Evolutionary conservation across 2,888 invertebrate genomes (phyloP), one percentile per base, ranked within the genome.

Genomic region (Chromoteleia sp.): DNA sequence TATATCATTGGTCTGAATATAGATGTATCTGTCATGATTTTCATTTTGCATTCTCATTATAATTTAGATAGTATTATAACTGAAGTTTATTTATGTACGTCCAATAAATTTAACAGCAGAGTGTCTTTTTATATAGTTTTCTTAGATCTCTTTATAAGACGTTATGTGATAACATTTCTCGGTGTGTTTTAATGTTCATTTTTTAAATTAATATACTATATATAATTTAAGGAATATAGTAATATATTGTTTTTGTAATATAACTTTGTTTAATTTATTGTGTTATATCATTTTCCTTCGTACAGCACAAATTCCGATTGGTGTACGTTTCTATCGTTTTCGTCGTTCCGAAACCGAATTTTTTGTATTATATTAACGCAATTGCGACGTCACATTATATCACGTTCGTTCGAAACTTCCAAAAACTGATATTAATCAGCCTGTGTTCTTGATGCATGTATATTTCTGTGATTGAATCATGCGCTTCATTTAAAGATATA

Each of bases 391-490:
- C 56, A 36, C 36, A 5, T 61, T 33, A 48, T 43, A 8, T 10
- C 15, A 52, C 15, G 17, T 48, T 19, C 19, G 3, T 61, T 30
- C 12, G 25, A 19, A 33, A 45, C 61, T 45, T 61, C 48, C 61
- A 59, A 59, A 59, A 15, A 48, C 10, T 30, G 15, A 15, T 15
- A n/a, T 30, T 52, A 17, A 17, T 54, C 54, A 54, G 12, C 30
- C 25, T 59, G 19, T 36, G 43, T 52, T 59, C 39, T 71, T 30
- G 30, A 25, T 71, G n/a, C 17, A 21, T 61, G 15, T 73, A 36
- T 33, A 50, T 71, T 71, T 59, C 71, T 71, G 71, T 71, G 71
- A 71, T 71, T 21, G 0, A 19, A 67, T 30, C 29, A 67, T 54
- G 67, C 54, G 67, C 54, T 61, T 61, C 30, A 73, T n/a, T 15